Evolutionary conservation across 1,140 invertebrate genomes (phyloP).

Genomic region (Anastatus disparis): DNA sequence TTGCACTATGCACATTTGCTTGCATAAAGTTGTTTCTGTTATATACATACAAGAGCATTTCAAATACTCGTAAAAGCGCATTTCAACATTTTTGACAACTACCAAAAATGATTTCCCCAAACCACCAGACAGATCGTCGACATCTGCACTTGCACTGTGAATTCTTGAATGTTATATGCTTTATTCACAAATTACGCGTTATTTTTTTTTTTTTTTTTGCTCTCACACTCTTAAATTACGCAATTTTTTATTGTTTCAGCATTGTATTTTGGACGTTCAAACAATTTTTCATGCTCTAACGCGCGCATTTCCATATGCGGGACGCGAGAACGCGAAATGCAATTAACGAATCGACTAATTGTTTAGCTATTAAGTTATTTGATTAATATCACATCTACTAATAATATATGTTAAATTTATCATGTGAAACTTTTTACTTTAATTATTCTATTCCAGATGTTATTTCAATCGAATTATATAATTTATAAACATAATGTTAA

Average conservation of each 20-base stretch:
- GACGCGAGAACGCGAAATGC: no score
- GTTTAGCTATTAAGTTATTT: conserved; percentile 24
- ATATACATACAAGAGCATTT: conserved; percentile 35
- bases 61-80: conserved; percentile 41
- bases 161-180: conserved; percentile 13
- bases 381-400: no score
- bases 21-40: conserved; percentile 26
- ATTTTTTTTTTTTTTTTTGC: not conserved
- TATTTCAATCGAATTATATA: no score
- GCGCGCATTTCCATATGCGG: no score
- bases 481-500: no score
- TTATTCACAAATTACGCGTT: not conserved
- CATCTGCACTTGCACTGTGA: conserved; percentile 10
- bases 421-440: no score
- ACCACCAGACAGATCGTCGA: conserved; percentile 28
- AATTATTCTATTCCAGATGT: no score
- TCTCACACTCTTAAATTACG: not conserved
- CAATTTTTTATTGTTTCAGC: not conserved
- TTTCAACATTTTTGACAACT: conserved; percentile 41
- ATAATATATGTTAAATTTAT: no score
- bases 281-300: conserved; percentile 9
- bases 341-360: not conserved
- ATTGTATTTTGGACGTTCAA: not conserved
- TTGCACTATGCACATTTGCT: conserved; percentile 11
- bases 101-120: conserved; percentile 34